Base-by-base conservation (phyloP, 2,888 invertebrate species). In the Lepeophtheirus nordmannii region DNA sequence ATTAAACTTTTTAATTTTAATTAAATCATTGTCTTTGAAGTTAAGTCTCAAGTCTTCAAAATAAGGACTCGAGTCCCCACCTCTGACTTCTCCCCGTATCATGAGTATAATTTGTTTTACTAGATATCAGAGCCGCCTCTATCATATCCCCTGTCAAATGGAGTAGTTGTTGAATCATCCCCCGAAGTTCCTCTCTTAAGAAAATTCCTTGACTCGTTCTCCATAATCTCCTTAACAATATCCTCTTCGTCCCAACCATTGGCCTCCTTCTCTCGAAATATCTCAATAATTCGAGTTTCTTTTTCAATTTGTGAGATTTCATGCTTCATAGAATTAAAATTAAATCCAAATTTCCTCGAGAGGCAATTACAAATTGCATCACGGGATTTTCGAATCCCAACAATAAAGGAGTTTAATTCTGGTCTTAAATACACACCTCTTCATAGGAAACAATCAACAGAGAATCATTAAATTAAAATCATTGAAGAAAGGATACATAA, bases 331-430 rank as follows among this genome's bases (percentile, higher is more conserved):
- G 30, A 23, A 37, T 60, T 23, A 60, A 60, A 60, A 30, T 60
- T 17, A 30, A 60, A 60, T 11, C 37, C 60, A 23, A 37, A 37
- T 10, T 38, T 37, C 14, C 60, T 20, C 3, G 37, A 60, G 30
- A 60, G 60, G 14, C 37, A 23, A 7, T 60, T 60, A 37, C 10
- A 23, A 37, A 60, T 60, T 20, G 60, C 60, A 37, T 60, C 60
- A 17, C 38, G 60, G 37, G 60, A 60, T 37, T 60, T 60, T 30
- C 23, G 17, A 60, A 60, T 60, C 60, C 60, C 60, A 17, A 38
- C 30, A 14, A 38, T 23, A 23, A 60, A 23, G 1, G 60, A 23
- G 14, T 60, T 38, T 17, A 38, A 17, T 17, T 60, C 60, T 17
- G 60, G 60, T 11, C 60, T 20, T 10, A 60, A 14, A 22, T 17